These are phyloP conservation scores for Pampus argenteus DNA, from an alignment of 2,797 vertebrate species.

Conservation along the genomic window DNA sequence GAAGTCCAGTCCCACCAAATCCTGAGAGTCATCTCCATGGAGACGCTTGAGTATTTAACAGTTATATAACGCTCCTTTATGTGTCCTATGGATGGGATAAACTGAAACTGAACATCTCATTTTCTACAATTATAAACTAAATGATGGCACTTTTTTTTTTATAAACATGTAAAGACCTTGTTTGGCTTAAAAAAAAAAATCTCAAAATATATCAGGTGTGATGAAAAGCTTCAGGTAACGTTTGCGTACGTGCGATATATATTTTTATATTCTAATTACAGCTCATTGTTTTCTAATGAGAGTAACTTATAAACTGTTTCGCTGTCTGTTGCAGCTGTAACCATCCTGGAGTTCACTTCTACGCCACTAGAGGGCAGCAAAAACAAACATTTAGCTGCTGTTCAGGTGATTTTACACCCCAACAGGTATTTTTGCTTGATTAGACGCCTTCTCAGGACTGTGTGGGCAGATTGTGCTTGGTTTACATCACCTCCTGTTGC, in stretches of 20 bases:
- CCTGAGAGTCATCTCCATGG: conserved; percentile 55
- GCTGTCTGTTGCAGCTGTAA: too few relatives aligned
- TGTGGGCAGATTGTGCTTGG: neutral
- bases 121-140: too few relatives aligned
- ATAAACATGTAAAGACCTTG: neutral
- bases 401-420: too few relatives aligned
- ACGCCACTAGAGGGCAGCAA: too few relatives aligned
- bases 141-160: conserved; percentile 16
- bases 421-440: too few relatives aligned
- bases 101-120: neutral
- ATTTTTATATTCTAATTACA: neutral
- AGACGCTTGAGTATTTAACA: conserved; percentile 8
- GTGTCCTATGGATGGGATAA: neutral
- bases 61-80: neutral
- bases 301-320: too few relatives aligned
- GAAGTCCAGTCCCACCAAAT: too few relatives aligned
- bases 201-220: neutral
- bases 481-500: too few relatives aligned
- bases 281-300: too few relatives aligned
- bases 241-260: neutral
- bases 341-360: too few relatives aligned
- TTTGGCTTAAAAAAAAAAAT: neutral
- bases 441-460: neutral
- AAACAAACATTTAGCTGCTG: too few relatives aligned
- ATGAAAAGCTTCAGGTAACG: neutral